These are phyloP conservation scores for Catagonus wagneri DNA, from an alignment of 2,113 vertebrate species.

Conservation along the genomic window DNA sequence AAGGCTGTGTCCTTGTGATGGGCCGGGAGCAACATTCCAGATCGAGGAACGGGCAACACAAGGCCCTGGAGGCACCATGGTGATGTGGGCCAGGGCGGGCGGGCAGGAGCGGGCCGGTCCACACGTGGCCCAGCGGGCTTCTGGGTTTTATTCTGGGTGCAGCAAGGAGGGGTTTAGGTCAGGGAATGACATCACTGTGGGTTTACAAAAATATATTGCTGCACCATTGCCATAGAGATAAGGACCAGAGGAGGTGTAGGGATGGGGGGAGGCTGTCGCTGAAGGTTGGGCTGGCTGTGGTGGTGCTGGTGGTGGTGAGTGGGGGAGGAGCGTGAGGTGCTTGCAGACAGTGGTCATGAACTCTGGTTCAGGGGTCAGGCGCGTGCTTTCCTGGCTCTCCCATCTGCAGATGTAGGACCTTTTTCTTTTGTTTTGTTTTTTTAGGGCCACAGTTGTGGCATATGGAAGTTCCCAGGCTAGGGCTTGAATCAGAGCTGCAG, in stretches of 20 bases:
- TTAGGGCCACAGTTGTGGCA: no score
- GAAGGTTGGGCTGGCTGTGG: not conserved
- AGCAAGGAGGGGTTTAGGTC: not conserved
- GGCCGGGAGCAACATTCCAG: not conserved
- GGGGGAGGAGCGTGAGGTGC: not conserved
- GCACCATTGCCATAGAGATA: not conserved
- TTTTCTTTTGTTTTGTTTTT: no score
- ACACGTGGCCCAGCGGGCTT: not conserved
- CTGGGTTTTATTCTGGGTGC: not conserved
- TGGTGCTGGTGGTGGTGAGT: accelerated
- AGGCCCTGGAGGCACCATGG: not conserved
- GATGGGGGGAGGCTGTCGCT: not conserved
- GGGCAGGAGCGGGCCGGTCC: not conserved
- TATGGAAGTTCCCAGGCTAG: no score
- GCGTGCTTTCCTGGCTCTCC: not conserved
- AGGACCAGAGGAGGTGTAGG: not conserved
- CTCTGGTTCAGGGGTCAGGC: not conserved
- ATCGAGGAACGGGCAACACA: not conserved
- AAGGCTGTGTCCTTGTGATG: not conserved
- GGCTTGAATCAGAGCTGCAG: no score
- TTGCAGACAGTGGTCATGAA: not conserved
- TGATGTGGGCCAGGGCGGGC: not conserved
- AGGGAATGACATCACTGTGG: not conserved
- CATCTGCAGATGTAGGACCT: not conserved
- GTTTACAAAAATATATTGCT: not conserved